Evolutionary conservation across 2,797 vertebrate species (phyloP), one percentile per base, ranked within the genome.

Genomic region (Rhinogobio ventralis): DNA sequence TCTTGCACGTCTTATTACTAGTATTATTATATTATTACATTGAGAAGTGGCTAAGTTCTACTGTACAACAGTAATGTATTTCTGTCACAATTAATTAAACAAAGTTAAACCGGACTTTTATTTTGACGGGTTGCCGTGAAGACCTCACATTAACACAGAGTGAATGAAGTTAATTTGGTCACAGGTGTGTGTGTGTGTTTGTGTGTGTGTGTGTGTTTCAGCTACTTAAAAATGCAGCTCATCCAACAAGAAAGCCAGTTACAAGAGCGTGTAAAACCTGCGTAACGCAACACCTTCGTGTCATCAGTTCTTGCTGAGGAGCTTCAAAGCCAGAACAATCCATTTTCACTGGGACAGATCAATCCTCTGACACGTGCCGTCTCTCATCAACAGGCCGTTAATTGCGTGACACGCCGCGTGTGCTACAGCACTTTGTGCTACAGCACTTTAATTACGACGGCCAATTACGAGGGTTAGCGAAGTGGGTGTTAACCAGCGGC

Each of bases 301-400:
- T 5, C 15, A 5, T 73, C 45, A 73, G 71, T 13, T 73, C 25
- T 73, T 73, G 45, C 69, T 72, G 42, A 4, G 8, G 4, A 73
- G n/a, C 36, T 66, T 66, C 15, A 66, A 17, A 66, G 10, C 5
- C 60, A 28, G n/a, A 62, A 25, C n/a, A 6, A 28, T 60, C n/a
- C 33, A 4, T 64, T 4, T 66, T 19, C 33, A 14, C 7, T 23
- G 57, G 7, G 25, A 30, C 25, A 1, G 20, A 66, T 75, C 62
- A 69, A 7, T 76, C 36, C 33, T 3, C 39, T 60, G 84, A 66
- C 64, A 28, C 11, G 23, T 74, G 84, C 33, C 75, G 75, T 51
- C 36, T 73, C 25, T 64, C 60, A 30, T 64, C 60, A 64, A 15
- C 60, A 17, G 14, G 2, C 14, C 1, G 2, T 1, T 64, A 28